Evolutionary conservation across 2,113 vertebrate species (phyloP).

Genomic region (Notiomystis cincta): DNA sequence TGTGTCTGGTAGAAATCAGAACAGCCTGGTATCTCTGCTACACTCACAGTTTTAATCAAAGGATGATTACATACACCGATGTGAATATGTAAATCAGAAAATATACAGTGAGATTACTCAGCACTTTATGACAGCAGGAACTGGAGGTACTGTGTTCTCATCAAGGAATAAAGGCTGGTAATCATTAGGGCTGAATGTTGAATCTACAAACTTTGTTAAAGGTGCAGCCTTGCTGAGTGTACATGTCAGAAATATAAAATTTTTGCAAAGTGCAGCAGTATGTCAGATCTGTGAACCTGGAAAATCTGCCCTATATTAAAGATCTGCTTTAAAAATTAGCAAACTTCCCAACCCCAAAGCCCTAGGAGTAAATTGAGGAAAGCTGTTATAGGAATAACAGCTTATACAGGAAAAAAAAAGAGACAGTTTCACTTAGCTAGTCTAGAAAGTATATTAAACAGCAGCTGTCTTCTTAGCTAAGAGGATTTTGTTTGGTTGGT

Average conservation of each 20-base stretch:
- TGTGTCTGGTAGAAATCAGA: neutral
- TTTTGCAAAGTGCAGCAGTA: neutral
- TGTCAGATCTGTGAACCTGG: neutral
- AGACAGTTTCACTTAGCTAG: neutral
- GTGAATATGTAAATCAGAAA: neutral
- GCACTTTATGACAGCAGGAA: neutral
- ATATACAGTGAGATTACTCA: neutral
- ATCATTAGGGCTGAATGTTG: neutral
- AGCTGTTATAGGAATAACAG: neutral
- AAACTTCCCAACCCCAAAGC: neutral
- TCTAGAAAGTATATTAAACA: neutral
- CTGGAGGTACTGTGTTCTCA: neutral
- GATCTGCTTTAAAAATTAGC: neutral
- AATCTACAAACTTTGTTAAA: neutral
- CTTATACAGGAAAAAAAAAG: neutral
- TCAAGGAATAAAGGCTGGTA: neutral
- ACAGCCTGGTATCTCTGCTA: neutral
- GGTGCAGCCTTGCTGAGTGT: neutral
- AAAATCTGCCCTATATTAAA: neutral
- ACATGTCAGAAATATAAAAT: neutral
- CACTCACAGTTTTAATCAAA: neutral
- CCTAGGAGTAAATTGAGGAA: neutral
- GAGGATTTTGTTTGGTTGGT: conserved; percentile 34
- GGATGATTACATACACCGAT: neutral
- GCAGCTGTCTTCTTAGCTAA: conserved; percentile 3